Evolutionary conservation across 2,888 invertebrate species (phyloP).

Genomic region (Mythimna albipuncta): DNA sequence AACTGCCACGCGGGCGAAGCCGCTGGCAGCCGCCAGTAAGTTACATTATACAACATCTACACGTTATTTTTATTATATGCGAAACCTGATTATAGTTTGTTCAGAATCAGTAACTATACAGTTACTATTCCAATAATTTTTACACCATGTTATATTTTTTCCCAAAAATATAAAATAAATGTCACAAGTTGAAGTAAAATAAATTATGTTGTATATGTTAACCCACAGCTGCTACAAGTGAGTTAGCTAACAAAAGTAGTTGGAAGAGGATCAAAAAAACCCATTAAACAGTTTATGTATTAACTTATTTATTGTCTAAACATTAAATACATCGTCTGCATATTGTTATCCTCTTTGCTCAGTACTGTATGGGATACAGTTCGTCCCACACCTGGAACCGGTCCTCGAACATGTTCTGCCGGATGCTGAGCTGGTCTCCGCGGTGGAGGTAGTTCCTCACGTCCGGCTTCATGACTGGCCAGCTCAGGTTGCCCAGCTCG

Average conservation of each 20-base stretch:
- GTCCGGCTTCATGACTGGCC: constrained; percentile 75
- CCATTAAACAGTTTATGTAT: not conserved
- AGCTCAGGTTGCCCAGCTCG: constrained; percentile 66
- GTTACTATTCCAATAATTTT: too few relatives aligned
- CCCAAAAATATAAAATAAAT: too few relatives aligned
- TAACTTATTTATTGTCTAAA: not conserved
- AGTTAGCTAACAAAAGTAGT: not conserved
- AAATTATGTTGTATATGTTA: too few relatives aligned
- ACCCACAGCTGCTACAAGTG: too few relatives aligned
- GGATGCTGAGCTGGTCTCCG: constrained; percentile 67
- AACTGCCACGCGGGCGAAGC: too few relatives aligned
- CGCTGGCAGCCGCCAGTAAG: too few relatives aligned
- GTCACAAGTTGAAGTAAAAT: too few relatives aligned
- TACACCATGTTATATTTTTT: too few relatives aligned
- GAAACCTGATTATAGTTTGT: too few relatives aligned
- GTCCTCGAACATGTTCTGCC: constrained; percentile 75
- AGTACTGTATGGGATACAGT: constrained; percentile 75
- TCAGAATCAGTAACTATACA: too few relatives aligned
- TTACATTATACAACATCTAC: too few relatives aligned
- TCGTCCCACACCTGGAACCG: constrained; percentile 78
- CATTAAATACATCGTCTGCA: not conserved
- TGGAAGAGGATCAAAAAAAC: not conserved
- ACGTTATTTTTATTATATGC: too few relatives aligned
- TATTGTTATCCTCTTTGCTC: not conserved
- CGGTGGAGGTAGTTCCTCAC: constrained; percentile 72